These are phyloP conservation scores for Champsocephalus esox DNA, from an alignment of 2,797 vertebrate genomes.

Conservation along the genomic window DNA sequence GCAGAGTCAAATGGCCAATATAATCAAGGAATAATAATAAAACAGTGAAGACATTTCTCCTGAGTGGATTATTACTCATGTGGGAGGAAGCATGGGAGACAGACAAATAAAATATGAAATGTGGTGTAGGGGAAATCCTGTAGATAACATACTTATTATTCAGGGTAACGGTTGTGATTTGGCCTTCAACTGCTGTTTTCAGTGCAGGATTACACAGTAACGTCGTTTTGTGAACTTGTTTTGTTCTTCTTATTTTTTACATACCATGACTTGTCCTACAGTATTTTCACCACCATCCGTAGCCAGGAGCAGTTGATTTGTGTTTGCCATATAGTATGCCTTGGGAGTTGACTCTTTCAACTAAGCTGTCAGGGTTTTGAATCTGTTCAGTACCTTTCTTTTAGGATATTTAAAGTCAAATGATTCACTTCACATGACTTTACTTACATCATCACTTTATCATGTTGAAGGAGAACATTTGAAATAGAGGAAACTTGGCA, in stretches of 20 bases:
- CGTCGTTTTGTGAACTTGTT: slow-evolving; percentile 25
- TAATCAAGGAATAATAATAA: slow-evolving; percentile 38
- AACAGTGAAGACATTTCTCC: slow-evolving; percentile 14
- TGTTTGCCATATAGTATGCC: slow-evolving; percentile 7
- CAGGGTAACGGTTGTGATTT: slow-evolving; percentile 25
- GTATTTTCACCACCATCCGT: slow-evolving; percentile 1
- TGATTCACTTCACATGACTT: slow-evolving; percentile 23
- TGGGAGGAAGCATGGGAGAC: slow-evolving; percentile 35
- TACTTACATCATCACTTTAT: slow-evolving; percentile 14
- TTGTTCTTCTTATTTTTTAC: slow-evolving; percentile 5
- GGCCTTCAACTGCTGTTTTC: slow-evolving; percentile 19
- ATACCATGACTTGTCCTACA: background rate
- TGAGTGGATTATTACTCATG: slow-evolving; percentile 29
- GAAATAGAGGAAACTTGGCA: slow-evolving; percentile 43
- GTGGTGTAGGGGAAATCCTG: slow-evolving; percentile 40
- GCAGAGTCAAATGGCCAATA: slow-evolving; percentile 30
- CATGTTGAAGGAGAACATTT: slow-evolving; percentile 3
- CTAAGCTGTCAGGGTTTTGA: slow-evolving; percentile 3
- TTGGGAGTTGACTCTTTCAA: slow-evolving; percentile 19
- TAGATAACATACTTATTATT: slow-evolving; percentile 36
- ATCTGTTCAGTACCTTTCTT: background rate
- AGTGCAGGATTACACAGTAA: background rate
- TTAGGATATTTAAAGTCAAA: slow-evolving; percentile 11
- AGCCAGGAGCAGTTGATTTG: slow-evolving; percentile 7
- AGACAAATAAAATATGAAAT: slow-evolving; percentile 45